Percentiles rank a stretch among this genome's conserved stretches.
phyloP scores from a whole-genome alignment of 2,797 vertebrate genomes.

The Borostomias antarcticus region DNA sequence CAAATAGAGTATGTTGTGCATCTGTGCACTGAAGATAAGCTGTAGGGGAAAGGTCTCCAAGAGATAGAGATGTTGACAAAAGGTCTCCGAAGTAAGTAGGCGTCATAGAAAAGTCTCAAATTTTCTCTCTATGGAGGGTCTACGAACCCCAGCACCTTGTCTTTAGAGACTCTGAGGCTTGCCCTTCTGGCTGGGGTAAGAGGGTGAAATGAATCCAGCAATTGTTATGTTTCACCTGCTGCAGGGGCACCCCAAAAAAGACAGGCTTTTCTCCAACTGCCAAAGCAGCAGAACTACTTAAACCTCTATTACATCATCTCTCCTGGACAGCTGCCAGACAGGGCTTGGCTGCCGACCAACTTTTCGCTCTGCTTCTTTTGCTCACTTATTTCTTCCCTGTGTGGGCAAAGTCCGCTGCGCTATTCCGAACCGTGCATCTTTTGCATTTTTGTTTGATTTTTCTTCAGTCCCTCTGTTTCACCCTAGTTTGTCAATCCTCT shows the following conservation, averaged over 20 bases:
- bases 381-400: conserved; percentile 1
- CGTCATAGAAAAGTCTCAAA: not conserved
- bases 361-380: conserved; percentile 1
- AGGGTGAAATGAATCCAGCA: conserved; percentile 52
- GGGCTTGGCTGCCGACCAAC: conserved; percentile 55
- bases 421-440: conserved; percentile 14
- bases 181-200: conserved; percentile 10
- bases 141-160: not conserved
- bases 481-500: conserved; percentile 39
- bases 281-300: conserved; percentile 69
- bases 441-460: not conserved
- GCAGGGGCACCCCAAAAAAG: conserved; percentile 41
- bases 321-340: conserved; percentile 64
- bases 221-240: conserved; percentile 76
- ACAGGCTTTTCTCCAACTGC: conserved; percentile 49
- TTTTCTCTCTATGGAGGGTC: not conserved
- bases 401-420: conserved; percentile 4
- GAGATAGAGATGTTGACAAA: not conserved
- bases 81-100: not conserved
- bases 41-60: conserved; percentile 1
- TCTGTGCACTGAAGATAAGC: too few relatives aligned
- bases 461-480: not conserved
- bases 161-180: not conserved
- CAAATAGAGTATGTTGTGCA: too few relatives aligned
- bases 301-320: conserved; percentile 72